A percentile compares a stretch with the other conserved stretches of the same genome.
phyloP scores from a whole-genome alignment of 2,113 vertebrate genomes.

The Tachuris rubrigastra region DNA sequence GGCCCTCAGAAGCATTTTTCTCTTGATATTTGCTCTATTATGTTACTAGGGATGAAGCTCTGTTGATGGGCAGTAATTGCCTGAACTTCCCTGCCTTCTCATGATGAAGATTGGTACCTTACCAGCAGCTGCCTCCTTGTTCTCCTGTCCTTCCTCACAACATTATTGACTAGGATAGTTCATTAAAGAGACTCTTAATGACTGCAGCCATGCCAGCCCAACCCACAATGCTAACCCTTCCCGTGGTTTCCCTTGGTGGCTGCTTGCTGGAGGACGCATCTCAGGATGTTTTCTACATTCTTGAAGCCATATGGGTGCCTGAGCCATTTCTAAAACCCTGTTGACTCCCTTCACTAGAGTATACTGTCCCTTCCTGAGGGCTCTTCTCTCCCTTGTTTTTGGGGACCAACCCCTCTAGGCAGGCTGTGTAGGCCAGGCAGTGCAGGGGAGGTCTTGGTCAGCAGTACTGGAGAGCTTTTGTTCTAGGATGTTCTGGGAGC shows the following conservation, averaged over 20 bases:
- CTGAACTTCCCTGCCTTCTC: conserved; percentile 6
- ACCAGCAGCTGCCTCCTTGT: neutral
- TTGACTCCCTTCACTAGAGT: neutral
- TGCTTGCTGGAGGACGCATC: neutral
- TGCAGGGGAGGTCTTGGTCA: neutral
- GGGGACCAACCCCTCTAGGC: rapidly evolving
- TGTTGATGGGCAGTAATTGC: conserved; percentile 55
- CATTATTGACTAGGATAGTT: conserved; percentile 46
- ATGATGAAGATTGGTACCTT: conserved; percentile 8
- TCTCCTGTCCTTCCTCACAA: neutral
- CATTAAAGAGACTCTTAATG: conserved; percentile 44
- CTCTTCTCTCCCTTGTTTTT: neutral
- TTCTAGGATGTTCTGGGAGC: neutral
- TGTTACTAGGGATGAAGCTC: conserved; percentile 26
- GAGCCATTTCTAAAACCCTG: neutral
- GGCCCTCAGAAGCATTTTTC: conserved; percentile 45
- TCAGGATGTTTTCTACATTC: neutral
- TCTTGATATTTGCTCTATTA: conserved; percentile 56
- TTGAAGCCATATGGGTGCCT: neutral
- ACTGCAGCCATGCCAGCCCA: neutral
- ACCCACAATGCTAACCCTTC: neutral
- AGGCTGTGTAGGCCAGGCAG: neutral
- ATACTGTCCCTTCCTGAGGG: neutral
- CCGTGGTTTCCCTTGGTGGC: neutral
- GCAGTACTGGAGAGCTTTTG: neutral